These are phyloP conservation scores for Melikaiella ostensackeni DNA, from an alignment of 2,888 invertebrate genomes.

Conservation along the genomic window DNA sequence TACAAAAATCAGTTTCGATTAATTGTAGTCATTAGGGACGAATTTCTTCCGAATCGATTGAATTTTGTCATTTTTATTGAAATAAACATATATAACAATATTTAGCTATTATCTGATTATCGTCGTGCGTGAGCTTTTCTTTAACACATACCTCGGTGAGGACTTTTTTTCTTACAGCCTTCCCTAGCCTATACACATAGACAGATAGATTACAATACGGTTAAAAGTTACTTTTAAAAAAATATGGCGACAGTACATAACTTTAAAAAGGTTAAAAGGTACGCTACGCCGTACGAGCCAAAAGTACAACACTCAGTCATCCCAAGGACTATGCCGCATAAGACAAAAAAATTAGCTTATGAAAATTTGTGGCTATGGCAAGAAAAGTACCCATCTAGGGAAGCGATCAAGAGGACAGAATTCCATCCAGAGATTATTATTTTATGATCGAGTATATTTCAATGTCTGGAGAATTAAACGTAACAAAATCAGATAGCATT, in stretches of 20 bases:
- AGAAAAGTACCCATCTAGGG: neutral
- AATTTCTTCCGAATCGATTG: neutral
- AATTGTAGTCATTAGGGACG: neutral
- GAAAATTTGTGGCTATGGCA: constrained; percentile 19
- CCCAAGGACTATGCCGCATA: constrained; percentile 1
- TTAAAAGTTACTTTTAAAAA: constrained; percentile 51
- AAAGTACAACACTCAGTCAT: constrained; percentile 36
- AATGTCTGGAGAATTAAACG: too few species aligned
- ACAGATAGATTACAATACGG: constrained; percentile 50
- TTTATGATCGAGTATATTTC: too few species aligned
- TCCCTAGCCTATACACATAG: constrained; percentile 47
- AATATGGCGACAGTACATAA: constrained; percentile 56
- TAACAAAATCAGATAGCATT: too few species aligned
- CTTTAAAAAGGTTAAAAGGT: constrained; percentile 41
- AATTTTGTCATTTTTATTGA: constrained; percentile 2
- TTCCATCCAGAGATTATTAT: too few species aligned
- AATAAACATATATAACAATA: neutral
- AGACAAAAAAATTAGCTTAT: neutral
- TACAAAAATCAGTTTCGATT: neutral
- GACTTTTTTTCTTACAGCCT: neutral
- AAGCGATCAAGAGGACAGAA: neutral
- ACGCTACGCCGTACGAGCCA: constrained; percentile 1
- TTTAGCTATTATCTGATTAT: neutral
- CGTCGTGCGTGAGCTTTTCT: constrained; percentile 8
- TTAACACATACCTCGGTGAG: neutral